These are phyloP conservation scores for Castor canadensis DNA, from an alignment of 2,113 vertebrate species.

Conservation along the genomic window DNA sequence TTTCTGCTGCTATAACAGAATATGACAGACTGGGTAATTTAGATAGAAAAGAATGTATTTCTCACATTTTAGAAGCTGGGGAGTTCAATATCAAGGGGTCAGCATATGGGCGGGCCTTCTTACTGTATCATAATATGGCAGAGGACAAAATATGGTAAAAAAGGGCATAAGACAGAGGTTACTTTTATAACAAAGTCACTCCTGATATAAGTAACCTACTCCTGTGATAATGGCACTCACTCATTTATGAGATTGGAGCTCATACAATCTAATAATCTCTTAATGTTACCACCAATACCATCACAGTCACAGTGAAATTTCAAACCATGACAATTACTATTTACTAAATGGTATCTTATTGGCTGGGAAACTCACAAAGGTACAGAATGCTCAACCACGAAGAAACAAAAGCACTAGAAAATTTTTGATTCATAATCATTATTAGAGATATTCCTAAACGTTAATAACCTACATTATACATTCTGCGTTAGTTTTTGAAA, in stretches of 20 bases:
- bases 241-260: background rate
- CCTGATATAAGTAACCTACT: too few species aligned
- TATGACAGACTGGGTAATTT: background rate
- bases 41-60: background rate
- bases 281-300: background rate
- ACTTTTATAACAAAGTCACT: background rate
- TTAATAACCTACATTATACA: background rate
- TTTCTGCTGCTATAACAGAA: background rate
- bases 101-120: background rate
- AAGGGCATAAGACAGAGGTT: too few species aligned
- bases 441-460: background rate
- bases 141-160: fast-evolving
- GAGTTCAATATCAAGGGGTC: background rate
- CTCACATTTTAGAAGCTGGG: background rate
- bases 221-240: background rate
- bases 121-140: fast-evolving
- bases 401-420: background rate
- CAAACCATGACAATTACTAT: background rate
- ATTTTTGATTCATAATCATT: background rate
- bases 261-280: background rate
- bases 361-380: constrained; percentile 1
- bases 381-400: background rate
- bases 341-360: background rate
- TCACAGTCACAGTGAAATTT: background rate
- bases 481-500: background rate